Evolutionary conservation across 2,113 vertebrate genomes (phyloP).

Genomic region (Condylura cristata): DNA sequence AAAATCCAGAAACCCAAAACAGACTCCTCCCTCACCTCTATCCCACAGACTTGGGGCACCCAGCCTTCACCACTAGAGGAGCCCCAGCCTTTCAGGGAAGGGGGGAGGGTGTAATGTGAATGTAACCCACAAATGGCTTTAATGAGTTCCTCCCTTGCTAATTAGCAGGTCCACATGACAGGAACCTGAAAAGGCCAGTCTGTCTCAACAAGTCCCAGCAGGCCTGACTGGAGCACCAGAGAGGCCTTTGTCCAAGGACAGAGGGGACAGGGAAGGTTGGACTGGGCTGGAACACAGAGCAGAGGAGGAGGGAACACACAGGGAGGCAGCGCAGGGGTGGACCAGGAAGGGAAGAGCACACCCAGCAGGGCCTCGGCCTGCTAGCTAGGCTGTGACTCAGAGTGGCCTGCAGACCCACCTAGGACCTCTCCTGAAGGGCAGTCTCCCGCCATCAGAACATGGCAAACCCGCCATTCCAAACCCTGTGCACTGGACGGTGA

Average conservation of each 20-base stretch:
- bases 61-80: neutral
- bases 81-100: neutral
- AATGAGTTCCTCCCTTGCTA: conserved; percentile 81
- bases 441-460: neutral
- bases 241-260: conserved; percentile 68
- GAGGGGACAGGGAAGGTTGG: neutral
- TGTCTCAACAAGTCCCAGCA: conserved; percentile 83
- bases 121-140: conserved; percentile 80
- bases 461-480: too few relatives aligned
- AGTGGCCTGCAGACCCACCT: neutral
- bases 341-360: neutral
- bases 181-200: conserved; percentile 81
- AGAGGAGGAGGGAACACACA: neutral
- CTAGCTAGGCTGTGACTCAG: neutral
- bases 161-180: conserved; percentile 83
- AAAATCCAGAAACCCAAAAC: neutral
- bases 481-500: neutral
- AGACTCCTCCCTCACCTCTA: neutral
- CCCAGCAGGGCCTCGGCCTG: neutral
- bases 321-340: neutral
- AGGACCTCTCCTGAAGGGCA: neutral
- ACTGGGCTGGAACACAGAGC: neutral
- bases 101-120: neutral
- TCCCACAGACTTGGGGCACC: neutral
- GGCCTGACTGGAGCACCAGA: conserved; percentile 26